A percentile compares a stretch with the other conserved stretches of the same genome.
Evolutionary conservation across 2,888 invertebrate genomes (phyloP).

Genomic region (Mellilla xanthometata): DNA sequence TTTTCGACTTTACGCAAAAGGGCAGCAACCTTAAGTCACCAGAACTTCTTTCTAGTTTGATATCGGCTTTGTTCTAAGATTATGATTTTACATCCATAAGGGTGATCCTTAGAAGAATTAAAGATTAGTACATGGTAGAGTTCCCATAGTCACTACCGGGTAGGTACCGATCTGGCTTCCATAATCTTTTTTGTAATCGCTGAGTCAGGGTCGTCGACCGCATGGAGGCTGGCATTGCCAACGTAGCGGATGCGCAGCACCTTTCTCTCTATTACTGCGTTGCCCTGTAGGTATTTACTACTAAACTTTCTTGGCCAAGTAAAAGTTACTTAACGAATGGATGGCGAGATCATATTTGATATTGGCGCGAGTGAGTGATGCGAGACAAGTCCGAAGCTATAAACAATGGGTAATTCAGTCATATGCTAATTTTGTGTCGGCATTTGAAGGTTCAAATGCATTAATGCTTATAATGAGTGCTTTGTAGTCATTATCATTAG

Average conservation of each 20-base stretch:
- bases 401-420: constrained; percentile 25
- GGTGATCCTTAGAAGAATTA: constrained; percentile 22
- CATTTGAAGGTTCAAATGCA: constrained; percentile 31
- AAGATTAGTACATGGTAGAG: constrained; percentile 20
- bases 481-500: constrained; percentile 26
- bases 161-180: constrained; percentile 48
- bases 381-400: background rate
- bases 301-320: constrained; percentile 40
- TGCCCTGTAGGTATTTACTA: constrained; percentile 53
- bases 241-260: constrained; percentile 71
- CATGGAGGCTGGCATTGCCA: constrained; percentile 66
- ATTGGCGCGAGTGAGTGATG: constrained; percentile 4
- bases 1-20: constrained; percentile 31
- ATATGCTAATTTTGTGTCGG: constrained; percentile 24
- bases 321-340: constrained; percentile 28
- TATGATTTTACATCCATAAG: constrained; percentile 6
- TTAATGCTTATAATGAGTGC: constrained; percentile 29
- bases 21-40: constrained; percentile 5
- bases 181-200: constrained; percentile 77
- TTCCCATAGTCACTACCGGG: constrained; percentile 35
- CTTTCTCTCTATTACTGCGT: constrained; percentile 68
- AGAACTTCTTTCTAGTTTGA: constrained; percentile 8
- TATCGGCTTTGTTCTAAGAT: constrained; percentile 22
- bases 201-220: constrained; percentile 72
- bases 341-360: constrained; percentile 17